Evolutionary conservation across 2,888 invertebrate genomes (phyloP), one percentile per base, ranked within the genome.

Genomic region (Amphiduros pacificus): DNA sequence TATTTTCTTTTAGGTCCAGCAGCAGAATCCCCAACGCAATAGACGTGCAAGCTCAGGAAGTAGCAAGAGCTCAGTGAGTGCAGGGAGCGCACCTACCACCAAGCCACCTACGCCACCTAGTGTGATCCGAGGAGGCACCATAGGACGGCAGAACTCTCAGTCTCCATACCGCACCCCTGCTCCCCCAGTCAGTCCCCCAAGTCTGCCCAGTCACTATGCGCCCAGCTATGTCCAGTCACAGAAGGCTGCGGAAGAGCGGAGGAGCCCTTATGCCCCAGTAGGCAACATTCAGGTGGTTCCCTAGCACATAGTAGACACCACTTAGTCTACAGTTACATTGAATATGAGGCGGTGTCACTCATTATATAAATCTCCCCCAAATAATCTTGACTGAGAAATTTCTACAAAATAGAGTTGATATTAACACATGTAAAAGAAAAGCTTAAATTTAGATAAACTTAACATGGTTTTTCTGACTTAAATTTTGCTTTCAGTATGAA

Each of bases 51-150:
- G 51, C 51, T 32, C 49, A 27, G 41, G 52, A 27, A 53, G 58
- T 40, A 51, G 53, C 28, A 22, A 22, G 11, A 49, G 36, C 17
- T 28, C 11, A 20, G 26, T 14, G 36, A 36, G 69, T 20, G 69
- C 70, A 1, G 65, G 63, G 6, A 74, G 74, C 36, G 93, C 95
- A 0, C 96, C 96, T 1, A 94, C 93, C 1, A 94, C 94, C 0
- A 94, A 94, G 80, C 96, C 96, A 0, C 95, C 96, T 0, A 96
- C 95, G 2, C 96, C 96, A 32, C 96, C 96, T 14, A 95, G 95
- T 11, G 63, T 49, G 61, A 40, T 60, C 50, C 28, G 59, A 4
- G 62, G 56, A 40, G 66, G 67, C 24, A 75, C 75, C 22, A 66
- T 77, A 4, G 55, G 53, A 14, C 71, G 76, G 4, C 68, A 73